These are phyloP conservation scores for Polyodon spathula DNA, from an alignment of 2,113 vertebrate species.

Conservation along the genomic window DNA sequence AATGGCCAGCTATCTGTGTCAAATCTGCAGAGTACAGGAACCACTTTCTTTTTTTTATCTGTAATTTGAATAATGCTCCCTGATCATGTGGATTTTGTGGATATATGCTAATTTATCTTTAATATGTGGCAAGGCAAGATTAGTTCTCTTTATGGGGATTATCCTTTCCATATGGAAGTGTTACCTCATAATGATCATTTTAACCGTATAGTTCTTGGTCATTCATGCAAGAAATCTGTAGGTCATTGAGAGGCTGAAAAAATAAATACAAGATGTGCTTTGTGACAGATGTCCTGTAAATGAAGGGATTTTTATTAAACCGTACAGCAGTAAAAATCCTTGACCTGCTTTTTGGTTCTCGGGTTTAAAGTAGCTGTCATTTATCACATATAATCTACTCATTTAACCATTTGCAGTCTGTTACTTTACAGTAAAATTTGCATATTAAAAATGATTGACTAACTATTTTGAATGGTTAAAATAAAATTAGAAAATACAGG, in stretches of 20 bases:
- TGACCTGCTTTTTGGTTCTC: slow-evolving; percentile 11
- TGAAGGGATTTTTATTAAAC: slow-evolving; percentile 13
- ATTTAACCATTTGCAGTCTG: too few species aligned
- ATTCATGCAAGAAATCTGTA: slow-evolving; percentile 34
- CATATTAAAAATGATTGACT: too few species aligned
- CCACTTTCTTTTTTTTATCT: slow-evolving; percentile 29
- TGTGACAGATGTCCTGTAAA: slow-evolving; percentile 29
- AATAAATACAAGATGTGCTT: slow-evolving; percentile 21
- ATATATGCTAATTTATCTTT: slow-evolving; percentile 7
- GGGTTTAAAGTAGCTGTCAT: too few species aligned
- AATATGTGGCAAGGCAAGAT: background rate
- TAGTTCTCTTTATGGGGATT: slow-evolving; percentile 18
- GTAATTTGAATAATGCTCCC: slow-evolving; percentile 23
- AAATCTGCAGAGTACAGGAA: slow-evolving; percentile 24
- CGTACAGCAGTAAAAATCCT: slow-evolving; percentile 3
- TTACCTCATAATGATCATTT: slow-evolving; percentile 17
- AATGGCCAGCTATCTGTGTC: slow-evolving; percentile 1
- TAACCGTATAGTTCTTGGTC: slow-evolving; percentile 27
- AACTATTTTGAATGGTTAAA: too few species aligned
- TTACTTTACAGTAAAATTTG: too few species aligned
- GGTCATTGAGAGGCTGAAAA: slow-evolving; percentile 22
- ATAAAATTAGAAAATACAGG: too few species aligned
- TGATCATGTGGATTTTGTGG: background rate
- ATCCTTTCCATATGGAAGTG: slow-evolving; percentile 12
- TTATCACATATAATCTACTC: too few species aligned